Percentiles rank a stretch among this genome's conserved stretches.
Conservation (phyloP, 1,140 invertebrate species). For the Anoplolepis gracilipes region DNA sequence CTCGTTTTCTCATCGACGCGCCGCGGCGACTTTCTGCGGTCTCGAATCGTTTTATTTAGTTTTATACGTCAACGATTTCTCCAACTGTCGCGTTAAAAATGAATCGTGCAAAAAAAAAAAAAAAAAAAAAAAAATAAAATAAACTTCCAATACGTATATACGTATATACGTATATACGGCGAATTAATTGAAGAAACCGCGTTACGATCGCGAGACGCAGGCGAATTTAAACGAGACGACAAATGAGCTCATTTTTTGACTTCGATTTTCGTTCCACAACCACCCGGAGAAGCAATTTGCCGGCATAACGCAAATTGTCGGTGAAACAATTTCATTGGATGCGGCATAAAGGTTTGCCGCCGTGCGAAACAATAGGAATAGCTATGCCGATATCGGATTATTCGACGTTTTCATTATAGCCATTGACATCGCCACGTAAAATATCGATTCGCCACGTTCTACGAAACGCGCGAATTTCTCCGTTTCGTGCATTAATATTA, state of each 20-base stretch:
- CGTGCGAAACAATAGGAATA: constrained; percentile 63
- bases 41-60: not conserved
- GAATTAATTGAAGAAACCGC: not conserved
- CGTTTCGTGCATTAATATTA: constrained; percentile 72
- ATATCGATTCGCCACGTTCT: constrained; percentile 66
- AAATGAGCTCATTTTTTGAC: constrained; percentile 46
- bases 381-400: constrained; percentile 67
- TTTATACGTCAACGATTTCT: not conserved
- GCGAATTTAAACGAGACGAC: constrained; percentile 45
- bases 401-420: constrained; percentile 74
- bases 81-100: not conserved
- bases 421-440: constrained; percentile 72
- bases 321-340: constrained; percentile 64
- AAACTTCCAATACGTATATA: not conserved
- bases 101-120: constrained; percentile 1
- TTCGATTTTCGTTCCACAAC: constrained; percentile 18
- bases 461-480: constrained; percentile 62
- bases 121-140: not conserved
- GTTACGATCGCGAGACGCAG: not conserved
- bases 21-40: not conserved
- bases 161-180: no score
- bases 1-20: constrained; percentile 27
- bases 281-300: constrained; percentile 55
- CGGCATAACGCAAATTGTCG: constrained; percentile 65
- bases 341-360: constrained; percentile 55